These are phyloP conservation scores for Momotus momota DNA, from an alignment of 2,797 vertebrate genomes.

Conservation along the genomic window DNA sequence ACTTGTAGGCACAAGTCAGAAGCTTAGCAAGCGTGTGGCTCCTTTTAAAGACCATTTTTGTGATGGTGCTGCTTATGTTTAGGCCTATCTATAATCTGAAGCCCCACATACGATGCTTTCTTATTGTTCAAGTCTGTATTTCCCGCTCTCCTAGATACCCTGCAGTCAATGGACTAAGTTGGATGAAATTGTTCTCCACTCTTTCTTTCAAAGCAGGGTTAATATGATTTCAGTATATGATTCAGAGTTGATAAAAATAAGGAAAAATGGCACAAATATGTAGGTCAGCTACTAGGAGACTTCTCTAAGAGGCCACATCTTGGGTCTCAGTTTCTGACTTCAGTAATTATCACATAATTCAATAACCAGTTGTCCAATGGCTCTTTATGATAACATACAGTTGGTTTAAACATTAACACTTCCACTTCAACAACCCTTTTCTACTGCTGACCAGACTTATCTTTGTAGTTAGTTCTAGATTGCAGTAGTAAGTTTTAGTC, in stretches of 20 bases:
- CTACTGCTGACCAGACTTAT: background rate
- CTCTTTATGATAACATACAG: background rate
- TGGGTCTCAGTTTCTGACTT: background rate
- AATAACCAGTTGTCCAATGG: background rate
- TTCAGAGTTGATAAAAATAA: background rate
- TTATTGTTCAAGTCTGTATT: background rate
- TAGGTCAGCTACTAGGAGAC: background rate
- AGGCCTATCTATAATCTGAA: background rate
- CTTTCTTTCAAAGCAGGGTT: background rate
- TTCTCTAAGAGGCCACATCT: background rate
- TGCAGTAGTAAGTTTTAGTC: background rate
- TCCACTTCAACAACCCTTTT: background rate
- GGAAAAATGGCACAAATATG: background rate
- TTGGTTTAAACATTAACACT: background rate
- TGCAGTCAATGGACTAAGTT: background rate
- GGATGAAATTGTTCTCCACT: background rate
- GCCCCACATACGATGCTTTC: background rate
- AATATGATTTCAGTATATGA: background rate
- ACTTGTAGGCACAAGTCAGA: background rate
- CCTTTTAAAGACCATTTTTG: background rate
- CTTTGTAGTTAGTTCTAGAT: background rate
- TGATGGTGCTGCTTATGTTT: background rate
- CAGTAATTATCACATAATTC: background rate
- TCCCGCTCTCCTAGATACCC: background rate
- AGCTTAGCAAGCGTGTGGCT: background rate